Evolutionary conservation across 2,888 invertebrate genomes (phyloP), one percentile per base, ranked within the genome.

Genomic region (Pegoplata infirma): DNA sequence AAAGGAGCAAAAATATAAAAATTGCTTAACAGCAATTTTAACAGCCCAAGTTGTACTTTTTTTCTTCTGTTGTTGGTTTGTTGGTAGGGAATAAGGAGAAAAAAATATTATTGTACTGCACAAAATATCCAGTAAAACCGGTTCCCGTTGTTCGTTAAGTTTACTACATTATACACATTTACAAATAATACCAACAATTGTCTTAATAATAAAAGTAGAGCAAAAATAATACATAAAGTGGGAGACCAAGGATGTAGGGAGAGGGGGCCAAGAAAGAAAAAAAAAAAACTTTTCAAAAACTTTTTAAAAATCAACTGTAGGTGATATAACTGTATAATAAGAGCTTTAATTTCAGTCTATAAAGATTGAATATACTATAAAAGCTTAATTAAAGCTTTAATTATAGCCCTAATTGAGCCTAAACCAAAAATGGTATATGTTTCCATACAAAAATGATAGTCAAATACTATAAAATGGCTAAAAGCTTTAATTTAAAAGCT

Each of bases 101-200:
- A 51, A 59, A 66, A 68, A 12, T 25, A 5, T 32, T 10, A 2
- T 12, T 32, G 8, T 32, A 53, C n/a, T 21, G 8, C 14, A 64
- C n/a, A 68, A 8, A 16, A 21, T 63, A 67, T 72, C 79, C 75
- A 72, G 79, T 72, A 67, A 79, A 79, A 79, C 79, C 79, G 63
- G 79, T 79, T 75, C n/a, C n/a, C 40, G 10, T 25, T 73, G 58
- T 40, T 40, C 36, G 36, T 40, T 36, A 40, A n/a, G 36, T 32
- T 32, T n/a, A n/a, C n/a, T n/a, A n/a, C n/a, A n/a, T n/a, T n/a
- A n/a, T n/a, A n/a, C n/a, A n/a, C n/a, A n/a, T 40, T 10, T 40
- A n/a, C 55, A 49, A 56, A 46, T 69, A 59, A 12, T 21, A 53
- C 19, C 25, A 51, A 16, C 36, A 44, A 55, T 53, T 46, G 46